Evolutionary conservation across 2,113 vertebrate genomes (phyloP), one percentile per base, ranked within the genome.

Genomic region (Chlorodrepanis virens): DNA sequence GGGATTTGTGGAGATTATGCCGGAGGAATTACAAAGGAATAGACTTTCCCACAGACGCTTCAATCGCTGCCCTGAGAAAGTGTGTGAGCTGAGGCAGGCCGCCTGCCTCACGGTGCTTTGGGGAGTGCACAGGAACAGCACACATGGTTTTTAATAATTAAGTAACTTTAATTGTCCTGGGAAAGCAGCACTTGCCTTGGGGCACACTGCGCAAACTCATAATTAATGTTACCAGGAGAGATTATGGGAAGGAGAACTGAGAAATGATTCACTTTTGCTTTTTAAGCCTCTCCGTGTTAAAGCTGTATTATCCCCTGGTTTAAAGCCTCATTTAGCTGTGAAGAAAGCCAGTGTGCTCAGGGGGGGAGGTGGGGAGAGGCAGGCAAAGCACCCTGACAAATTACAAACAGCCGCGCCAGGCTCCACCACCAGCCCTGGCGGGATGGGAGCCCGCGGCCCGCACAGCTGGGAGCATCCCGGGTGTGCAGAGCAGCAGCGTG

Each of bases 151-250:
- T 97, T 97, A 98, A 98, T 98, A 98, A 97, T 98, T 98, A 98
- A 99, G 98, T 98, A 98, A 99, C 98, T 99, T 99, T 99, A 99
- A 99, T 99, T 99, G 99, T 99, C 99, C 98, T 99, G 99, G 98
- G 99, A 99, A 99, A 99, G 98, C 98, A 95, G 97, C 95, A 83
- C 98, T 98, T 71, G 98, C 98, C 98, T 97, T 97, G 81, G 98
- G 98, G 97, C 98, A 98, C 89, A 97, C 98, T 97, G 98, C 97
- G 94, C 97, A 97, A 98, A 98, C 98, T 99, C 98, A 98, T 98
- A 98, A 99, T 99, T 98, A 99, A 98, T 98, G 98, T 99, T 98
- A 98, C 98, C 98, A 87, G 97, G 97, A 98, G 97, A 98, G 98
- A 99, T 99, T 99, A 99, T 3, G 98, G 98, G 96, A 96, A 96